Evolutionary conservation across 1,140 invertebrate species (phyloP).

Genomic region (Pinna nobilis): DNA sequence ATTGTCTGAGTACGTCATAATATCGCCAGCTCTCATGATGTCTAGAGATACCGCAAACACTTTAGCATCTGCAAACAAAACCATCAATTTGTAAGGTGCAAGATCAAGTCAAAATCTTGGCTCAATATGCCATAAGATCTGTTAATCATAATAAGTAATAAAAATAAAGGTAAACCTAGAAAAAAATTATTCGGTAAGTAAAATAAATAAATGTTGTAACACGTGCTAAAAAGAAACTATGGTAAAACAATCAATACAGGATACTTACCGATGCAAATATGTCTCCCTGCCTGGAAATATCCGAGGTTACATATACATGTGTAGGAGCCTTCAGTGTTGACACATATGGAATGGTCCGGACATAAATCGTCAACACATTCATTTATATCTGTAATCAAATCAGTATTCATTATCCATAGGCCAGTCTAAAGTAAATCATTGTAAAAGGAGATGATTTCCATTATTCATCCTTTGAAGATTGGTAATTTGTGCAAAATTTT

Average conservation of each 20-base stretch:
- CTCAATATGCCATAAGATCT: not conserved
- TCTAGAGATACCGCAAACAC: too few species aligned
- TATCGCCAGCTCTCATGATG: too few species aligned
- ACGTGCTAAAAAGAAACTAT: not conserved
- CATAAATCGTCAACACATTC: constrained; percentile 49
- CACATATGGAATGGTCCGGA: constrained; percentile 40
- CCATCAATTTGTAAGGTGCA: too few species aligned
- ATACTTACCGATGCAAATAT: constrained; percentile 5
- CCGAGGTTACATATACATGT: constrained; percentile 45
- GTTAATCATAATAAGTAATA: not conserved
- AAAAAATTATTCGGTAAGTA: not conserved
- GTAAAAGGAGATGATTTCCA: not conserved
- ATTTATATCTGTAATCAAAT: constrained; percentile 45
- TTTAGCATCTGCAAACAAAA: too few species aligned
- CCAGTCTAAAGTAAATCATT: not conserved
- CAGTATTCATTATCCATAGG: not conserved
- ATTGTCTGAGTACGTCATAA: too few species aligned
- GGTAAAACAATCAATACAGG: too few species aligned
- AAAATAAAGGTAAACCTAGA: not conserved
- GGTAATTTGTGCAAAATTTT: not conserved
- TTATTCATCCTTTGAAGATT: not conserved
- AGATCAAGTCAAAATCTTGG: not conserved
- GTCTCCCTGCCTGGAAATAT: constrained; percentile 8
- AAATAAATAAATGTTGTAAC: not conserved
- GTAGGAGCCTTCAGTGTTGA: constrained; percentile 45